Evolutionary conservation across 2,888 invertebrate species (phyloP), one percentile per base, ranked within the genome.

Genomic region (Branchipolynoe longqiensis): DNA sequence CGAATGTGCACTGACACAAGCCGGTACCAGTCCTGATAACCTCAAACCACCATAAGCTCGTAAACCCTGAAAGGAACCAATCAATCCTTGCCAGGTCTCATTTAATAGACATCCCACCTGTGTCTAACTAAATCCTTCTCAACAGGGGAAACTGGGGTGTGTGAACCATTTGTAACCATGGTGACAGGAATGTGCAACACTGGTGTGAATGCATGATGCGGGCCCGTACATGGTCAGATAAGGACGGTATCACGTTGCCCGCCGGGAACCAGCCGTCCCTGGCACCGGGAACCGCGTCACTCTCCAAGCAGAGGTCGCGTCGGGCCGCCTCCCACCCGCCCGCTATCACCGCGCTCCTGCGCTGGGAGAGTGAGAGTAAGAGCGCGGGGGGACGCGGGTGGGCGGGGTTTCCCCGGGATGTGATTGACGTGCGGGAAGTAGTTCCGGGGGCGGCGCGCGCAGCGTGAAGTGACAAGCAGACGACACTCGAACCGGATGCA

Each of bases 381-480:
- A 48, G 48, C 48, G 18, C 48, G 8, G 48, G 18, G 8, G 48
- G 48, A 48, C 48, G 18, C 8, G 69, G 36, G 41, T 73, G 41
- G n/a, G 28, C 48, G 78, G 78, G 78, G 78, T 3, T 78, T 78
- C 48, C 78, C 78, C 78, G 22, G 14, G 48, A 54, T 18, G 28
- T 54, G 41, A 41, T 78, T 48, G 78, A 48, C 31, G 78, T 31
- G 48, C 31, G 12, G 31, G 14, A 78, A 22, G 54, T 78, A 41
- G 78, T 78, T 78, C 48, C 78, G 78, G 41, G 78, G 78, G 78
- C 78, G 78, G 25, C 78, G 78, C 41, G 54, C 78, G 78, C 78
- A 48, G 78, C 78, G 78, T 40, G 41, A 78, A 31, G 78, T 78
- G 78, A 48, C 78, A 78, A n/a, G 48, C 78, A 78, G 78, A 78